phyloP scores from a whole-genome alignment of 2,113 vertebrate species.

The Procavia capensis region DNA sequence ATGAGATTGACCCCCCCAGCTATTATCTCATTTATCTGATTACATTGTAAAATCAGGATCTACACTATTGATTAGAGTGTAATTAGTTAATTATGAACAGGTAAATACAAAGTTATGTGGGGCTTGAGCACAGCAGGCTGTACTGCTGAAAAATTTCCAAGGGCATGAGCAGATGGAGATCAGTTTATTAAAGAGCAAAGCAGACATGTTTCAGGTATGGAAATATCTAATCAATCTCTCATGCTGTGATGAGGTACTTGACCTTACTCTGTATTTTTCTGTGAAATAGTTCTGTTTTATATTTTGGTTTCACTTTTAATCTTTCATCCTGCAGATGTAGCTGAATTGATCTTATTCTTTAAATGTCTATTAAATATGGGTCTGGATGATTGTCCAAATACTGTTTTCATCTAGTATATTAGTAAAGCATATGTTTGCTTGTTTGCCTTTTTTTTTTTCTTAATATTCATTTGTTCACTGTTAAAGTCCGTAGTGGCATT shows the following conservation, averaged over 20 bases:
- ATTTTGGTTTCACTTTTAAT: conserved; percentile 63
- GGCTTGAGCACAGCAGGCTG: conserved; percentile 81
- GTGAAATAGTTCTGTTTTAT: conserved; percentile 50
- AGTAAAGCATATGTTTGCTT: conserved; percentile 41
- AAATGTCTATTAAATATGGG: conserved; percentile 2
- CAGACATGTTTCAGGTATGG: conserved; percentile 70
- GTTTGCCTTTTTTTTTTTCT: not conserved
- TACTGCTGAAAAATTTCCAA: conserved; percentile 83
- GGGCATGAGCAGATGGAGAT: conserved; percentile 85
- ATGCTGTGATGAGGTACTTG: conserved; percentile 66
- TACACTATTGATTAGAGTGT: conserved; percentile 91
- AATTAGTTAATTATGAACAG: conserved; percentile 92
- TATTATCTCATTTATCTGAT: conserved; percentile 92
- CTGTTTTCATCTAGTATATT: conserved; percentile 2
- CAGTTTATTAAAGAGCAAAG: conserved; percentile 82
- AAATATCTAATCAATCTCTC: conserved; percentile 70
- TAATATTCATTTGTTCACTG: conserved; percentile 27
- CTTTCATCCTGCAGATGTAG: conserved; percentile 37
- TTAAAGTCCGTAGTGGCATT: conserved; percentile 12
- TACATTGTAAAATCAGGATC: conserved; percentile 91
- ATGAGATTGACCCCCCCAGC: conserved; percentile 87
- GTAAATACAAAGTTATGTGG: conserved; percentile 82
- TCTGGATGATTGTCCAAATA: not conserved
- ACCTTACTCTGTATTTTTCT: conserved; percentile 64
- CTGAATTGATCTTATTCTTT: conserved; percentile 31